Evolutionary conservation across 1,140 invertebrate genomes (phyloP), one percentile per base, ranked within the genome.

Genomic region (Aricia agestis): DNA sequence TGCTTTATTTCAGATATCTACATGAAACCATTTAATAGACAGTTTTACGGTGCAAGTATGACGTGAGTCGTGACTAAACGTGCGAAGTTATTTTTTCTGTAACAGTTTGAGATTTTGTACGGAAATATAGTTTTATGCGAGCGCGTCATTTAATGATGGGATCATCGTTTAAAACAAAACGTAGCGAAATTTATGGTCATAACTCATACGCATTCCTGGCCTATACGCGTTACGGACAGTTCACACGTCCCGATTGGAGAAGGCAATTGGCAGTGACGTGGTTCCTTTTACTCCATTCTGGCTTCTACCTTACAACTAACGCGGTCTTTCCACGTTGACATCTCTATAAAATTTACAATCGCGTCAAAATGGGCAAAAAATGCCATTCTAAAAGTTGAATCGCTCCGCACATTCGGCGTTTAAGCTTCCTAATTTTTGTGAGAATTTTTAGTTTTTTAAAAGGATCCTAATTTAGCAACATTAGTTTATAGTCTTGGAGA

Each of bases 91-190:
- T 63, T 63, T 63, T 19, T 25, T 31, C 59, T 19, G 19, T 59
- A 18, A 63, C 59, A 18, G 19, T 63, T 63, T 63, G 19, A 19
- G 59, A 63, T 19, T 63, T 18, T 63, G 59, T 25, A 63, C 59
- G 19, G 59, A 63, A 63, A 63, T 63, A 63, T 19, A 63, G 59
- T 63, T 63, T 59, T 25, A 63, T 63, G 59, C n/a, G 58, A 59
- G 59, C 59, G 59, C 59, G 59, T 63, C 59, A 63, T 63, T 19
- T 63, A 63, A 63, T 63, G 59, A 63, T 25, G 59, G 59, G 17
- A 63, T 63, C 59, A 63, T 63, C 59, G 59, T 63, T 63, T 63
- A 25, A 63, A 25, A 63, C 59, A 25, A 63, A 63, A 63, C 59
- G 19, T 11, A 63, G 18, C 59, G 19, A 63, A 63, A 63, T 63